Evolutionary conservation across 2,797 vertebrate species (phyloP), one percentile per base, ranked within the genome.

Genomic region (Phrynocephalus vlangalii): DNA sequence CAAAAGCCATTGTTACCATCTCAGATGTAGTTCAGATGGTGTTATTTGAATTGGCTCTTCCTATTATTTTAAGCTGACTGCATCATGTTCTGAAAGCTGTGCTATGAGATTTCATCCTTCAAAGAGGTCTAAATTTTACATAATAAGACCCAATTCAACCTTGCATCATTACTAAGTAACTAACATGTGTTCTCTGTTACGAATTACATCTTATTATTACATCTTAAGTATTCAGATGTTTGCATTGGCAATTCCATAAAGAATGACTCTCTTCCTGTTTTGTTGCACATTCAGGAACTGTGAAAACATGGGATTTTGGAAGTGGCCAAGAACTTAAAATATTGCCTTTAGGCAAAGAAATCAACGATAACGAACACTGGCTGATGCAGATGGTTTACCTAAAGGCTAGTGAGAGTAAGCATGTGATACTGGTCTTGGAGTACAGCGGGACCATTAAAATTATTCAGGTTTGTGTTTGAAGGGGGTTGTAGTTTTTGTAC

Each of bases 241-340:
- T 44, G 38, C 11, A 83, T 81, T 22, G 15, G 44, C 60, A 79
- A 92, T 86, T 66, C 9, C 52, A 85, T 89, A 88, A 77, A 70
- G 44, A 82, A 1, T 56, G 0, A n/a, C n/a, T 66, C 78, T 93
- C 90, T 87, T 66, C 94, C 72, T 80, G 1, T 0, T 73, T 22
- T 33, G n/a, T 72, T 84, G n/a, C 2, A 16, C 9, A 3, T 90
- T 70, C 89, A 97, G 97, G 97, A 87, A 96, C 96, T 60, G 78
- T 96, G 67, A 97, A 96, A 94, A 90, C 95, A 6, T 97, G 96
- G 96, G 94, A 96, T 82, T 97, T 96, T 83, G 94, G 93, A 93
- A 97, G 94, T 1, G 96, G 96, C 0, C 94, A 96, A 83, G 93
- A 96, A 92, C 30, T 95, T 84, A 96, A 96, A 92, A 60, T 85